phyloP scores from a whole-genome alignment of 2,888 invertebrate genomes.

The Achlya flavicornis region DNA sequence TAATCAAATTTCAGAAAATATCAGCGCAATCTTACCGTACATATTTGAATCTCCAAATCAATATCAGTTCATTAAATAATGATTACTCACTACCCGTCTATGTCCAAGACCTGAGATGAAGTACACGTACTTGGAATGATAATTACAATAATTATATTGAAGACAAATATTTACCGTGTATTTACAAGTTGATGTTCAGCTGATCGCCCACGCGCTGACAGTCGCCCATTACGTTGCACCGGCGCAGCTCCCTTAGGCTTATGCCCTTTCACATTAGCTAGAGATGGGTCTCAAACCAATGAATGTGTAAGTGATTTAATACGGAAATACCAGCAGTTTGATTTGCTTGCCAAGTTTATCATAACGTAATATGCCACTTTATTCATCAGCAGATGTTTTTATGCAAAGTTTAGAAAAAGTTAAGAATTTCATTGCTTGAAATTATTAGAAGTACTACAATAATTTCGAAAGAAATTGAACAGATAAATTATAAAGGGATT shows the following conservation, averaged over 20 bases:
- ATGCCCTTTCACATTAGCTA: constrained; percentile 49
- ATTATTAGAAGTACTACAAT: too few relatives aligned
- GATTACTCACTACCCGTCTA: neutral
- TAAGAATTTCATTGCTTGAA: too few relatives aligned
- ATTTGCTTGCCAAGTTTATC: neutral
- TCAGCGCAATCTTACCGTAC: too few relatives aligned
- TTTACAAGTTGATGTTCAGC: constrained; percentile 71
- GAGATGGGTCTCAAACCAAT: constrained; percentile 22
- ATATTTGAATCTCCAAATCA: too few relatives aligned
- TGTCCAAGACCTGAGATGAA: neutral
- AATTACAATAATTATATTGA: constrained; percentile 73
- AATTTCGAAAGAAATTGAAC: neutral
- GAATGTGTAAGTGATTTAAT: constrained; percentile 26
- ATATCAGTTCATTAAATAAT: neutral
- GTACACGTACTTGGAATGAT: constrained; percentile 25
- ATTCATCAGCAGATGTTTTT: too few relatives aligned
- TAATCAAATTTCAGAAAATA: too few relatives aligned
- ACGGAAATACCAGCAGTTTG: neutral
- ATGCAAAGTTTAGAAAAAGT: too few relatives aligned
- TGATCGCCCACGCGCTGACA: constrained; percentile 75
- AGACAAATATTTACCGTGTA: constrained; percentile 78
- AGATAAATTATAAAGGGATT: too few relatives aligned
- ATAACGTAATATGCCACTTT: too few relatives aligned
- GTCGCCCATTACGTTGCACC: constrained; percentile 61
- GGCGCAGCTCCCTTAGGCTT: constrained; percentile 58